These are phyloP conservation scores for Sclerurus mexicanus DNA, from an alignment of 2,113 vertebrate genomes.

Conservation along the genomic window DNA sequence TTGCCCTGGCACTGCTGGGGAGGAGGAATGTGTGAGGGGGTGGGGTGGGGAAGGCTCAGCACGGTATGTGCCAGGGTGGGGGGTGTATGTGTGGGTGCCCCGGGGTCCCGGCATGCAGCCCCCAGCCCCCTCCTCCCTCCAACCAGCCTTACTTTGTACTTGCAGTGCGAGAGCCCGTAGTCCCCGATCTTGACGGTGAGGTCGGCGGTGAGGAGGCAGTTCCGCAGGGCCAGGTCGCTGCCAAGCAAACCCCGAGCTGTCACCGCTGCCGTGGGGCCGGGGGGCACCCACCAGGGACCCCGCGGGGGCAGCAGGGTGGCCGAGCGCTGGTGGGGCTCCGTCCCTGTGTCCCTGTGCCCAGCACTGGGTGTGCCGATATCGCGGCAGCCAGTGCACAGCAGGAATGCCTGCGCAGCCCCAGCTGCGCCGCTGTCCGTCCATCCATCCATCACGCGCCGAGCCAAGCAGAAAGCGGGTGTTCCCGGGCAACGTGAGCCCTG, in stretches of 20 bases:
- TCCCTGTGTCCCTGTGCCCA: neutral
- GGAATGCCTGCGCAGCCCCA: neutral
- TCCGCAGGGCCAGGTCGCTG: conserved; percentile 94
- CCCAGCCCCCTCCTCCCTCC: neutral
- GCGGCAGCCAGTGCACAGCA: conserved; percentile 11
- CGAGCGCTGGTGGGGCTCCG: neutral
- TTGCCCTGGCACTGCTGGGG: rapidly evolving
- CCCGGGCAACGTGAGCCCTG: neutral
- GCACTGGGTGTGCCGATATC: neutral
- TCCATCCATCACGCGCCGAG: neutral
- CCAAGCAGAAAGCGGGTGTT: conserved; percentile 16
- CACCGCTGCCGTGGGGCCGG: neutral
- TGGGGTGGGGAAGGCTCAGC: neutral
- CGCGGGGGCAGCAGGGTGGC: neutral
- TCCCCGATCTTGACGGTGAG: conserved; percentile 95
- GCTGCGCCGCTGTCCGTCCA: neutral
- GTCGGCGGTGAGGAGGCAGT: conserved; percentile 89
- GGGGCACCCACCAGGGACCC: neutral
- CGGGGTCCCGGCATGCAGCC: rapidly evolving
- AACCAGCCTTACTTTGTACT: conserved; percentile 87
- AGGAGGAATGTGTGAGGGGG: neutral
- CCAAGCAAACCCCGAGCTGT: conserved; percentile 21
- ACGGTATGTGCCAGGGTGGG: neutral
- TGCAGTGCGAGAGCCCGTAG: conserved; percentile 91
- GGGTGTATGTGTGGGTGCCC: rapidly evolving